phyloP scores from a whole-genome alignment of 1,140 invertebrate species.

The Scaptodrosophila lebanonensis region DNA sequence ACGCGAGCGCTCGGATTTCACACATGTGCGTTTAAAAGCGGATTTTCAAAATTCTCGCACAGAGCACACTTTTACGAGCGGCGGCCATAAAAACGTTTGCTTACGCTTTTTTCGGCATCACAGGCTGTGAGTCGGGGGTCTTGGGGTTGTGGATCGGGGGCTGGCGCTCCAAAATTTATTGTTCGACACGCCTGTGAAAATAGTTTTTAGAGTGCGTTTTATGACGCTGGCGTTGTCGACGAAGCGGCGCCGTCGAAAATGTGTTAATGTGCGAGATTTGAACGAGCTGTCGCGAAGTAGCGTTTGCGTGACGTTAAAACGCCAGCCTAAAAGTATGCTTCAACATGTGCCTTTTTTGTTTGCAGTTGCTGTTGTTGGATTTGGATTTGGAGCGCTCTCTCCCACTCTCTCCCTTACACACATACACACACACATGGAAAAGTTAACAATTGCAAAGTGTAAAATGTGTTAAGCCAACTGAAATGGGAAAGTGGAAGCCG shows the following conservation, averaged over 20 bases:
- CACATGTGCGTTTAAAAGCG: constrained; percentile 59
- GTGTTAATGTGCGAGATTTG: constrained; percentile 70
- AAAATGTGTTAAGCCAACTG: constrained; percentile 74
- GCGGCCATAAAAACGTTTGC: neutral
- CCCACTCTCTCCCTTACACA: too few species aligned
- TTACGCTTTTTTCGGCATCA: neutral
- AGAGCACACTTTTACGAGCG: constrained; percentile 48
- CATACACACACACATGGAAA: neutral
- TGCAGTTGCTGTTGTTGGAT: constrained; percentile 3
- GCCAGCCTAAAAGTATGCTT: constrained; percentile 50
- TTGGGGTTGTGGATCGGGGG: neutral
- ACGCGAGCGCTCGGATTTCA: constrained; percentile 17
- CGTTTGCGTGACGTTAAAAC: constrained; percentile 24
- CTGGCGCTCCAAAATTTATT: constrained; percentile 41
- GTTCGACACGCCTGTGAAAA: constrained; percentile 60
- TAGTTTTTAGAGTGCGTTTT: constrained; percentile 72
- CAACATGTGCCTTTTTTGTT: constrained; percentile 11
- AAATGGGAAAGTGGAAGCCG: constrained; percentile 41
- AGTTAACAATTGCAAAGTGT: constrained; percentile 69
- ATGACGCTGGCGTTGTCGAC: constrained; percentile 18
- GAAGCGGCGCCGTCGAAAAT: constrained; percentile 33
- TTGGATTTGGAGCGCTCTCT: constrained; percentile 20
- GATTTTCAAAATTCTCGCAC: constrained; percentile 54
- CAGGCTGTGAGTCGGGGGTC: too few species aligned
- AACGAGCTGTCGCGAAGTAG: constrained; percentile 21